These are phyloP conservation scores for Oxytorus armatus DNA, from an alignment of 2,888 invertebrate species.

Conservation along the genomic window DNA sequence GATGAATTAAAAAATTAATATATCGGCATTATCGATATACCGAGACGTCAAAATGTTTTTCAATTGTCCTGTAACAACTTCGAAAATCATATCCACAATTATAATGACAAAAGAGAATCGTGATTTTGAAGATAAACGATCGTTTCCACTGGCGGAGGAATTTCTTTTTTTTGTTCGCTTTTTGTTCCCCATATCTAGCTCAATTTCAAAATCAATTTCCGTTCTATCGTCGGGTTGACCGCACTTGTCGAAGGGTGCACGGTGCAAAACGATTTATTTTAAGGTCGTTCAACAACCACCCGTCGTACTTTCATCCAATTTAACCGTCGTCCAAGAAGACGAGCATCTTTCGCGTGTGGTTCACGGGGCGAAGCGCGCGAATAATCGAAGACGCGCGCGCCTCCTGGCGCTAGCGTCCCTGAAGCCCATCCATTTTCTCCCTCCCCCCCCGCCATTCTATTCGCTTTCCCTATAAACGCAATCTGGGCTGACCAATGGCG, in stretches of 20 bases:
- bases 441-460: too few species aligned
- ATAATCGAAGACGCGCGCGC: background rate
- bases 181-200: conserved; percentile 24
- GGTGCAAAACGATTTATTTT: conserved; percentile 63
- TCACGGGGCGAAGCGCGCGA: conserved; percentile 18
- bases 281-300: conserved; percentile 48
- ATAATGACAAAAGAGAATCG: background rate
- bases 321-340: conserved; percentile 31
- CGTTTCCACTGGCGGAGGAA: background rate
- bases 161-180: conserved; percentile 14
- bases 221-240: background rate
- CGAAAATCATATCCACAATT: too few species aligned
- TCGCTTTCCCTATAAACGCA: conserved; percentile 62
- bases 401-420: conserved; percentile 30
- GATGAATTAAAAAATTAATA: too few species aligned
- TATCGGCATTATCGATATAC: too few species aligned
- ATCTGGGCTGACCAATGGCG: conserved; percentile 52
- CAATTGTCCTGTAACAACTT: too few species aligned
- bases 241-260: conserved; percentile 3
- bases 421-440: conserved; percentile 57
- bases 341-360: conserved; percentile 39
- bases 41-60: too few species aligned
- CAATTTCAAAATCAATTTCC: conserved; percentile 60
- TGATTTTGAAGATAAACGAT: background rate
- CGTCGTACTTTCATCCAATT: conserved; percentile 36